Evolutionary conservation across 2,888 invertebrate genomes (phyloP).

Genomic region (Lamellibrachia satsuma): DNA sequence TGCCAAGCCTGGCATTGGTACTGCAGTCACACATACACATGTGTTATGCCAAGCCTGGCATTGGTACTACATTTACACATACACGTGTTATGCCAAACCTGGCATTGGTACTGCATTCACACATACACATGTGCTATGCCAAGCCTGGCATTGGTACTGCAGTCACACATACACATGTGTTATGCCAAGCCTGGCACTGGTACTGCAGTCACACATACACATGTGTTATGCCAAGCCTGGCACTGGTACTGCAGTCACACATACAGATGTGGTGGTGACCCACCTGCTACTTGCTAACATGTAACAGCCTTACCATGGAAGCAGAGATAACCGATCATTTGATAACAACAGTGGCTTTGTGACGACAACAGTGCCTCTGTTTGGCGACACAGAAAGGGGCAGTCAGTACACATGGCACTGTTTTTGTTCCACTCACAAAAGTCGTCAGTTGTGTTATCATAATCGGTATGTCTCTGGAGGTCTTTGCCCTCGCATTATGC

Average conservation of each 20-base stretch:
- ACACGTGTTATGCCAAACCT: too few species aligned
- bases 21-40: too few species aligned
- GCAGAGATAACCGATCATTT: neutral
- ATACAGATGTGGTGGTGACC: neutral
- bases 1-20: too few species aligned
- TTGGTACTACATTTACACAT: neutral
- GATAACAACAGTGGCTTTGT: neutral
- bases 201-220: neutral
- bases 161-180: neutral
- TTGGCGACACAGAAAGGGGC: neutral
- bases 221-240: too few species aligned
- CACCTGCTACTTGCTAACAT: too few species aligned
- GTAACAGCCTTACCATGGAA: too few species aligned
- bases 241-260: neutral
- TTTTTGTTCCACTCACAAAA: neutral
- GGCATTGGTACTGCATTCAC: too few species aligned
- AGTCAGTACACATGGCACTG: neutral
- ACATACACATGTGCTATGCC: too few species aligned
- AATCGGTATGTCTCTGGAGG: neutral
- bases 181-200: neutral
- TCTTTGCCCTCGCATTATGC: too few species aligned
- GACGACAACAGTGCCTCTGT: neutral
- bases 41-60: neutral
- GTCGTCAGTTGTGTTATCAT: neutral
- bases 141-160: too few species aligned